Conservation (phyloP, 2,113 vertebrate genomes). For the Euleptes europaea region DNA sequence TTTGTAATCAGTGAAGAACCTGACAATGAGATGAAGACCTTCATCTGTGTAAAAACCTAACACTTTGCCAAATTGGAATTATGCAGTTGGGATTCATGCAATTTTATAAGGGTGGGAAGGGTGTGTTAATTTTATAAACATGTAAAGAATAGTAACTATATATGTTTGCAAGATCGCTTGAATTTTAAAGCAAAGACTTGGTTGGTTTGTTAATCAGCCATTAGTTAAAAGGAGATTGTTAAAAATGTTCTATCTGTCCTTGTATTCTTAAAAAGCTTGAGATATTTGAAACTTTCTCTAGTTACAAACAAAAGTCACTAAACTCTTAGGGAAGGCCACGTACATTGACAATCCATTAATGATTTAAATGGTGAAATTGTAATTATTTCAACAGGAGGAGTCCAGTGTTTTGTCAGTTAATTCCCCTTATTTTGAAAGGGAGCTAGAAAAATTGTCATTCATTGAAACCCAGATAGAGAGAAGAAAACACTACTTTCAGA, state of each 20-base stretch:
- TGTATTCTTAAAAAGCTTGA: conserved; percentile 1
- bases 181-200: conserved; percentile 22
- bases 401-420: background rate
- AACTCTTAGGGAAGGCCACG: background rate
- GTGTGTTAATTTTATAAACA: conserved; percentile 18
- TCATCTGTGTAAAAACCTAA: conserved; percentile 39
- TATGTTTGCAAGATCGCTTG: conserved; percentile 31
- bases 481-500: conserved; percentile 46
- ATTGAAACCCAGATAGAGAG: conserved; percentile 47
- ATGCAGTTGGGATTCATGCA: background rate
- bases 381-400: background rate
- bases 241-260: background rate
- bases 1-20: conserved; percentile 60
- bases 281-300: conserved; percentile 14
- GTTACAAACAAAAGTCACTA: conserved; percentile 1
- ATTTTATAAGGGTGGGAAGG: background rate
- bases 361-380: background rate
- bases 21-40: conserved; percentile 44
- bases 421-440: conserved; percentile 36
- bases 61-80: conserved; percentile 46
- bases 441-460: background rate
- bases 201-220: conserved; percentile 11
- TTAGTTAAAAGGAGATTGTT: background rate
- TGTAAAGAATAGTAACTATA: conserved; percentile 28
- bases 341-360: conserved; percentile 11